These are phyloP conservation scores for Lates japonicus DNA, from an alignment of 2,797 vertebrate genomes.

Conservation along the genomic window DNA sequence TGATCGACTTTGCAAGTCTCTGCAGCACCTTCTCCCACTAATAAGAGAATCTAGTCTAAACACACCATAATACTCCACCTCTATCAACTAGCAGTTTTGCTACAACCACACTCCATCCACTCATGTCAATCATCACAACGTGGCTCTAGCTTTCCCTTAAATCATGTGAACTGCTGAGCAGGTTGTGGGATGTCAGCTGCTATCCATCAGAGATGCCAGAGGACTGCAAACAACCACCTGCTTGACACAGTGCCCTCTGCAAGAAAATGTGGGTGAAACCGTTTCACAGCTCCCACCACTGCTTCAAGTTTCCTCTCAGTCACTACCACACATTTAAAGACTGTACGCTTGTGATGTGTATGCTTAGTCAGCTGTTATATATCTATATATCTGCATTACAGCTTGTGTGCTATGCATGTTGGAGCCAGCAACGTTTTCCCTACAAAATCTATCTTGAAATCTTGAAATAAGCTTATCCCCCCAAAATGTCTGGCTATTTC, in stretches of 20 bases:
- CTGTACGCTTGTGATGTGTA: neutral
- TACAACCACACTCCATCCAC: constrained; percentile 1
- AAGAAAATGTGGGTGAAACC: constrained; percentile 16
- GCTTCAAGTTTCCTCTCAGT: neutral
- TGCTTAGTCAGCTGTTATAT: neutral
- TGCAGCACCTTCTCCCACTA: neutral
- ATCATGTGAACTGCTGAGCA: constrained; percentile 23
- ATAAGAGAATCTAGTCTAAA: neutral
- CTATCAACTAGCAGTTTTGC: constrained; percentile 15
- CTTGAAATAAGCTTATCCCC: neutral
- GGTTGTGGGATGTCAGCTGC: constrained; percentile 39
- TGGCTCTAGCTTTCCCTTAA: neutral
- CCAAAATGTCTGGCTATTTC: neutral
- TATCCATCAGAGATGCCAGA: constrained; percentile 41
- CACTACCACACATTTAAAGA: neutral
- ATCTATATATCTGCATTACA: constrained; percentile 15
- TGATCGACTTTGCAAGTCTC: neutral
- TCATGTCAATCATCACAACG: constrained; percentile 16
- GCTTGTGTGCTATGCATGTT: neutral
- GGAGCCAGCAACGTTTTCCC: neutral
- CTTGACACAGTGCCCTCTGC: constrained; percentile 13
- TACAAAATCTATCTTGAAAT: neutral
- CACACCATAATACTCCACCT: neutral
- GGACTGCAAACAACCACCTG: constrained; percentile 40
- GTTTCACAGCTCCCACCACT: constrained; percentile 29